Evolutionary conservation across 2,888 invertebrate species (phyloP).

Genomic region (Agrotis ipsilon): DNA sequence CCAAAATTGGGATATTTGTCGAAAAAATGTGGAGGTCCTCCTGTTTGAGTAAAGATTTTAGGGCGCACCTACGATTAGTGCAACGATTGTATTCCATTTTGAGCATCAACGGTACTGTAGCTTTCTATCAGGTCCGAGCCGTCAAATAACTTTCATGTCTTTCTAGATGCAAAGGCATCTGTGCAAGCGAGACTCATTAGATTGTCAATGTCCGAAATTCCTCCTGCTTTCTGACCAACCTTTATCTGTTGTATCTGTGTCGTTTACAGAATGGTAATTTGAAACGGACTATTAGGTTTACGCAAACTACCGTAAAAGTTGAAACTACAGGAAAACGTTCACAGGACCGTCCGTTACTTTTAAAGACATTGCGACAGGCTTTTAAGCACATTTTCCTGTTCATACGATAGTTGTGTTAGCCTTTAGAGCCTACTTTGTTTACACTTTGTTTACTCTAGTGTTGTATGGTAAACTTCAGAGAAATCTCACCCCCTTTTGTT

Average conservation of each 20-base stretch:
- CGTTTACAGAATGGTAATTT: constrained; percentile 1
- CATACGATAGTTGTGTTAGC: background rate
- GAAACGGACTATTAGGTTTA: background rate
- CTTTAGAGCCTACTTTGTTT: background rate
- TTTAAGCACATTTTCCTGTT: constrained; percentile 3
- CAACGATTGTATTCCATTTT: too few relatives aligned
- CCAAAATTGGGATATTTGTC: too few relatives aligned
- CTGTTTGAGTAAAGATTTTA: too few relatives aligned
- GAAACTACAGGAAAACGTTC: background rate
- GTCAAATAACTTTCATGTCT: background rate
- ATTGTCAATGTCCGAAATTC: too few relatives aligned
- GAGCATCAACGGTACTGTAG: background rate
- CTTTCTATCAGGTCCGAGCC: background rate
- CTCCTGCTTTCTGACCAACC: too few relatives aligned
- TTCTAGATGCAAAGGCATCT: too few relatives aligned
- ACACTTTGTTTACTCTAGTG: background rate
- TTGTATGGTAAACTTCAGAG: too few relatives aligned
- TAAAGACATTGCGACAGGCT: constrained; percentile 14
- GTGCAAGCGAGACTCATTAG: too few relatives aligned
- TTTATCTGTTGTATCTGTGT: background rate
- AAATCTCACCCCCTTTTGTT: too few relatives aligned
- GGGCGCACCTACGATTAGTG: too few relatives aligned
- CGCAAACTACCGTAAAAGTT: background rate
- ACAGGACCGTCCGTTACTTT: background rate
- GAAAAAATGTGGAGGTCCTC: too few relatives aligned